Percentiles rank a stretch among this genome's conserved stretches.
Evolutionary conservation across 2,888 invertebrate genomes (phyloP).

Genomic region (Epicampocera succincta): DNA sequence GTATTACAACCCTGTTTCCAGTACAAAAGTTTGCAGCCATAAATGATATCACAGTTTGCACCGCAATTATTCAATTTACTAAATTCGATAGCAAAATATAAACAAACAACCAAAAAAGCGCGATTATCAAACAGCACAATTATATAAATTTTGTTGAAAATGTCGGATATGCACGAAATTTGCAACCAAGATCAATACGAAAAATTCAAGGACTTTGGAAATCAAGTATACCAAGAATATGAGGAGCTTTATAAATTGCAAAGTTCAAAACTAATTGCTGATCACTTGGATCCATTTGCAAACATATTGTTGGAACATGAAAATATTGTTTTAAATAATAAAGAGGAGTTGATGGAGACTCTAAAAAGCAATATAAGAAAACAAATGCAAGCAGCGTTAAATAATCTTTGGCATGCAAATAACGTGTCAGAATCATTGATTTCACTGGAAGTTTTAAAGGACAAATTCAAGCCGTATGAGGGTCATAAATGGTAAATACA

Average conservation of each 20-base stretch:
- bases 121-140: neutral
- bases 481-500: conserved; percentile 72
- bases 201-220: conserved; percentile 39
- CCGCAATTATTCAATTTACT: neutral
- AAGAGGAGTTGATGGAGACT: conserved; percentile 67
- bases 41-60: neutral
- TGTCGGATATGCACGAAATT: neutral
- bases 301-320: conserved; percentile 70
- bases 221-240: conserved; percentile 53
- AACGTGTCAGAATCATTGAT: conserved; percentile 71
- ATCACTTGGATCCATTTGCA: conserved; percentile 71
- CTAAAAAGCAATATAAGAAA: conserved; percentile 69
- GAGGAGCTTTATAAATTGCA: conserved; percentile 36
- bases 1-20: conserved; percentile 5
- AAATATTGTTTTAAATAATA: conserved; percentile 65
- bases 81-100: conserved; percentile 3
- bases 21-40: neutral
- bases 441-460: conserved; percentile 72
- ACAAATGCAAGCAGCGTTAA: conserved; percentile 66
- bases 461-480: conserved; percentile 70
- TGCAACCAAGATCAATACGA: conserved; percentile 2
- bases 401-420: conserved; percentile 71
- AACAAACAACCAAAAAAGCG: neutral
- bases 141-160: neutral
- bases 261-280: conserved; percentile 38